Evolutionary conservation across 2,888 invertebrate genomes (phyloP).

Genomic region (Athripsodes cinereus): DNA sequence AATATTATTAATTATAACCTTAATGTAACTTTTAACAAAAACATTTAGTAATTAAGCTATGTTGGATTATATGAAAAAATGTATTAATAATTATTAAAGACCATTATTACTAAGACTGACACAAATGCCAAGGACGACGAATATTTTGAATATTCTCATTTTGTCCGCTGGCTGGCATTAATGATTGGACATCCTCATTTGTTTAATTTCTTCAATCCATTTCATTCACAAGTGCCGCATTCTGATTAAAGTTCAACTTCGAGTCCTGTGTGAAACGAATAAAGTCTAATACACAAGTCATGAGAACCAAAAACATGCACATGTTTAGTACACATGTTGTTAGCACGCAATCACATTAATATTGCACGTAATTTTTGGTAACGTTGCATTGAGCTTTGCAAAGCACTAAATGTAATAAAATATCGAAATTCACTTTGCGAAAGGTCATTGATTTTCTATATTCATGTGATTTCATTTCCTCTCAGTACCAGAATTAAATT

Average conservation of each 20-base stretch:
- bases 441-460: too few relatives aligned
- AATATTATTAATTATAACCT: background rate
- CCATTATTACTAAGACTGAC: background rate
- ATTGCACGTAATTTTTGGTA: too few relatives aligned
- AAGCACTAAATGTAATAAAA: too few relatives aligned
- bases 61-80: background rate
- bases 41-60: background rate
- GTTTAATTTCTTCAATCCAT: conserved; percentile 4
- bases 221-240: background rate
- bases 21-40: background rate
- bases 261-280: too few relatives aligned
- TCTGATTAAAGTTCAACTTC: background rate
- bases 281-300: too few relatives aligned
- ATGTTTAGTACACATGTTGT: too few relatives aligned
- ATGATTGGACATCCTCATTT: conserved; percentile 16
- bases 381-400: too few relatives aligned
- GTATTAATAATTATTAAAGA: background rate
- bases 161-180: conserved; percentile 4
- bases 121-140: conserved; percentile 20
- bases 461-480: too few relatives aligned
- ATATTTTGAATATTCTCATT: background rate
- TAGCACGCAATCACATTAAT: too few relatives aligned
- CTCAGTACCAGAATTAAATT: too few relatives aligned
- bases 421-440: too few relatives aligned
- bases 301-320: too few relatives aligned